These are phyloP conservation scores for Metaphire vulgaris DNA, from an alignment of 1,140 invertebrate genomes.

Conservation along the genomic window DNA sequence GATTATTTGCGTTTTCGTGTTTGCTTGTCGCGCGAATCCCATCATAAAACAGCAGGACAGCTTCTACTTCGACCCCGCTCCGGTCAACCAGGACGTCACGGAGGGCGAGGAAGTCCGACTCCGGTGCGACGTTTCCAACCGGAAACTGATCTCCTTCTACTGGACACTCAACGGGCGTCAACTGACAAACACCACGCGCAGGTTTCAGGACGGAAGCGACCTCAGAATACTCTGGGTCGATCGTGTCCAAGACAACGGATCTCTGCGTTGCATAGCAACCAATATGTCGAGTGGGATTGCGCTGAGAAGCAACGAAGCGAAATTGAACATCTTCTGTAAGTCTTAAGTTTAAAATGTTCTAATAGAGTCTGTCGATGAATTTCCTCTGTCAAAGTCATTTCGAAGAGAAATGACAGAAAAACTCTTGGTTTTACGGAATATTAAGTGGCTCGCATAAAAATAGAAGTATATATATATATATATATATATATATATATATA, in stretches of 20 bases:
- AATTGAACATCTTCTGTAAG: conserved; percentile 64
- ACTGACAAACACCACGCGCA: conserved; percentile 57
- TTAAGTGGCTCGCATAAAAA: too few relatives aligned
- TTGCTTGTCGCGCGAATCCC: background rate
- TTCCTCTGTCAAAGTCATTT: too few relatives aligned
- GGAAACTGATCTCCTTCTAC: conserved; percentile 55
- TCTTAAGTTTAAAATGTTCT: too few relatives aligned
- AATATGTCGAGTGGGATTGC: conserved; percentile 58
- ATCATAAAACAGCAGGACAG: conserved; percentile 49
- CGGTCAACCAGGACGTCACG: conserved; percentile 53
- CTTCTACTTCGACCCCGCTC: conserved; percentile 59
- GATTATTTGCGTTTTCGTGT: too few relatives aligned
- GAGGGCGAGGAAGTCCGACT: conserved; percentile 57
- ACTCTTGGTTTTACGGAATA: too few relatives aligned
- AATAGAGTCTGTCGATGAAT: too few relatives aligned
- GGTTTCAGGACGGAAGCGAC: conserved; percentile 57
- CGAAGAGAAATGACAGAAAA: too few relatives aligned
- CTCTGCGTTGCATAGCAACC: conserved; percentile 61
- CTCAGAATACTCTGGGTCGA: conserved; percentile 59
- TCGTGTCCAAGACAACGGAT: conserved; percentile 57
- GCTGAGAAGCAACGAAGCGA: conserved; percentile 58
- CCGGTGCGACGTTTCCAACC: conserved; percentile 59
- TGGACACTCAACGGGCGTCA: conserved; percentile 56
- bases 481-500: too few relatives aligned
- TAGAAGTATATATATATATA: too few relatives aligned